phyloP scores from a whole-genome alignment of 1,140 invertebrate genomes.

The Neelides sp. region DNA sequence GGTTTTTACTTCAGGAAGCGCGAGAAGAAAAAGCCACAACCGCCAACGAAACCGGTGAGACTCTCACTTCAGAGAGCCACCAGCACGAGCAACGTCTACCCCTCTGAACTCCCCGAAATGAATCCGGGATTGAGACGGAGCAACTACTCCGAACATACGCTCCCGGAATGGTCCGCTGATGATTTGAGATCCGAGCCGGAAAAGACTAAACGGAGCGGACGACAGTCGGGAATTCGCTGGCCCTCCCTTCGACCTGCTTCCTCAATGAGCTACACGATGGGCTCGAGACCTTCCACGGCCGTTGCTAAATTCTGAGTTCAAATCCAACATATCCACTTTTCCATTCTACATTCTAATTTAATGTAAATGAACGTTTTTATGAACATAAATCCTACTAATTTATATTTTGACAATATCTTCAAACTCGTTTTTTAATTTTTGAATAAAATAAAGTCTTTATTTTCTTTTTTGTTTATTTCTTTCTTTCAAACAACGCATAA shows the following conservation, averaged over 20 bases:
- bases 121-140: constrained; percentile 23
- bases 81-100: constrained; percentile 38
- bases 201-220: constrained; percentile 20
- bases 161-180: constrained; percentile 27
- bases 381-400: too few relatives aligned
- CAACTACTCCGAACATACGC: constrained; percentile 29
- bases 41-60: constrained; percentile 68
- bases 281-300: constrained; percentile 1
- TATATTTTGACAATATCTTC: too few relatives aligned
- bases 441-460: too few relatives aligned
- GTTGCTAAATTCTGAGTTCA: constrained; percentile 3
- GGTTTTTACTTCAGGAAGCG: neutral
- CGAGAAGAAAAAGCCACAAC: constrained; percentile 42
- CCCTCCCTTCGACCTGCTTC: constrained; percentile 28
- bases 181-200: constrained; percentile 21
- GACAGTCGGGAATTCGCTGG: constrained; percentile 28
- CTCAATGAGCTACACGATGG: constrained; percentile 30
- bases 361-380: too few relatives aligned
- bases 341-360: too few relatives aligned
- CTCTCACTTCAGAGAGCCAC: constrained; percentile 65
- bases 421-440: too few relatives aligned
- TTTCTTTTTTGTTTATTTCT: too few relatives aligned
- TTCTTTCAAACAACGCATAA: too few relatives aligned
- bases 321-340: too few relatives aligned
- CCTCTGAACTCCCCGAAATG: constrained; percentile 23